Evolutionary conservation across 2,888 invertebrate genomes (phyloP), one percentile per base, ranked within the genome.

Genomic region (Sesia bembeciformis): DNA sequence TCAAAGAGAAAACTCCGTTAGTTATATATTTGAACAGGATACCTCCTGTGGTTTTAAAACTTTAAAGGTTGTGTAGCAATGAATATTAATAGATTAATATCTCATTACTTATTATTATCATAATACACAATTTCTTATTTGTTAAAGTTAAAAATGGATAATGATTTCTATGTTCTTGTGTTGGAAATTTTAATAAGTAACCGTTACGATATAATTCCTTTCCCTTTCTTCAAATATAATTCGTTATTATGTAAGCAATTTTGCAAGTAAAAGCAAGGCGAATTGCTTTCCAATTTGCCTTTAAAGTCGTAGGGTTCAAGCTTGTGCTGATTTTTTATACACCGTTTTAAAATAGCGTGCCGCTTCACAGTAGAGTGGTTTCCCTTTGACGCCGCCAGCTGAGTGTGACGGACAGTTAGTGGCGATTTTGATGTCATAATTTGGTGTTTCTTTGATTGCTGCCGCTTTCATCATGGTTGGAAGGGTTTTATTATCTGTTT

Each of bases 371-470:
- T 68, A 60, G 63, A 70, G 58, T 63, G 69, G 65, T 61, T 73
- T 72, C 67, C 68, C 72, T 78, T 75, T 70, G 68, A 65, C 60
- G 64, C 54, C 60, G 60, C 59, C 66, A 64, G 58, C 64, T 53
- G 57, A 61, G 66, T 72, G 71, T 74, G 70, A 78, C 77, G 61
- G 68, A 64, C 66, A 57, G 63, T 57, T 59, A 58, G 55, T 55
- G 51, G 56, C 56, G 56, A 63, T 60, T 62, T 68, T 64, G 67
- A 74, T 68, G 68, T 66, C 66, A 70, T 73, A 71, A 72, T 76
- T 73, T 66, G 53, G 58, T 59, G 53, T 66, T 64, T 57, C 64
- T 60, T 60, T 57, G 40, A 50, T 46, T 46, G 46, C 46, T 23
- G 46, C 8, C 46, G 46, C 46, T 46, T 46, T 46, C 46, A 46